These are phyloP conservation scores for Butastur rufipennis DNA, from an alignment of 2,113 vertebrate species.

Conservation along the genomic window DNA sequence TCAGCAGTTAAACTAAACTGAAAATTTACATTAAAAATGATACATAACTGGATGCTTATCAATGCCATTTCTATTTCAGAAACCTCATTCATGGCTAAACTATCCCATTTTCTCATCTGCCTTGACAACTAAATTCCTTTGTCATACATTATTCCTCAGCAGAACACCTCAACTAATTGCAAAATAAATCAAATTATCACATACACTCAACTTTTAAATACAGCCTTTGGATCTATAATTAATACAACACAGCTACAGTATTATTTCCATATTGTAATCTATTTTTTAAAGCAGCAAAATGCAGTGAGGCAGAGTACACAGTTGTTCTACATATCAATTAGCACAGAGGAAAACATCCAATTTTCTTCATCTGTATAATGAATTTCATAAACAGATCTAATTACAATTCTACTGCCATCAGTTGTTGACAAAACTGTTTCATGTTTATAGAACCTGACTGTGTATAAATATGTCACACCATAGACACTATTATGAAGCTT, in stretches of 20 bases:
- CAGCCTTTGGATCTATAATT: neutral
- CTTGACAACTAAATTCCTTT: neutral
- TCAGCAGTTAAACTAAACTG: neutral
- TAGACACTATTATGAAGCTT: slow-evolving; percentile 18
- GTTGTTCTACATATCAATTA: slow-evolving; percentile 38
- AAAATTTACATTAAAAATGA: neutral
- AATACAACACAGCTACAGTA: neutral
- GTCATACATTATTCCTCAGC: neutral
- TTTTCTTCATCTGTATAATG: slow-evolving; percentile 28
- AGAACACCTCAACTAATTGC: neutral
- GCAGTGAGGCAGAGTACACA: neutral
- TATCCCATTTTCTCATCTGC: neutral
- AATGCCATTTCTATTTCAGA: neutral
- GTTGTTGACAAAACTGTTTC: slow-evolving; percentile 47
- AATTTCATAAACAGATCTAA: slow-evolving; percentile 53
- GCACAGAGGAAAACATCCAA: slow-evolving; percentile 21
- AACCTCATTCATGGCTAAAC: neutral
- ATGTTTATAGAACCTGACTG: slow-evolving; percentile 38
- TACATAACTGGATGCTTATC: neutral
- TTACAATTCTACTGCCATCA: slow-evolving; percentile 53
- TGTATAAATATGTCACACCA: neutral
- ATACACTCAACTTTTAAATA: neutral
- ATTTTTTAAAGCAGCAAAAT: neutral
- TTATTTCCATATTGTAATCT: neutral
- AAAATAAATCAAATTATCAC: slow-evolving; percentile 8